Base-by-base conservation (phyloP, 2,113 vertebrate species). In the Ctenomys sociabilis region DNA sequence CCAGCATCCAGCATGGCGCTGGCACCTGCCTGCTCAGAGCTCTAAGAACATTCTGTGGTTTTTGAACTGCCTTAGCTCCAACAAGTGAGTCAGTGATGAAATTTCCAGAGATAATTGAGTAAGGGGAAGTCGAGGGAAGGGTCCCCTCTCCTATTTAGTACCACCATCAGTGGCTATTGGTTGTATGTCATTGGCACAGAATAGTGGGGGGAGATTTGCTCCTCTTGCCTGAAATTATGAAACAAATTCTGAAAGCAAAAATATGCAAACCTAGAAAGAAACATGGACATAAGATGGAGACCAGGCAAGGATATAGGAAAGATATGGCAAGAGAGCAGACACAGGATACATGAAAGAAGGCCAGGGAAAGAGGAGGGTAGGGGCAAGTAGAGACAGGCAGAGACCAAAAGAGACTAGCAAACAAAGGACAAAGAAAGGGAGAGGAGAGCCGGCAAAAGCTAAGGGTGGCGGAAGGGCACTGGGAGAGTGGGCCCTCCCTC, bases 401-500 rank as follows among this genome's bases (percentile, higher is more conserved):
- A 28, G 49, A 57, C 14, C 63, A 43, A 86, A 57, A 85, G 85
- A 94, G 30, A 68, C 2, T 37, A 78, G 54, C 59, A 84, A 49
- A 91, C 9, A 5, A 35, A 70, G 63, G 43, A 43, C 26, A 37
- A 93, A 84, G n/a, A 26, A n/a, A 32, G 32, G 30, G 35, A 80
- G 54, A 61, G 1, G 35, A 61, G 95, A 57, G 45, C 78, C 59
- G 54, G n/a, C 45, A 30, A 78, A 94, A 82, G 73, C 82, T 6
- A 75, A 94, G 93, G 32, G 72, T 78, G 85, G 68, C 66, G 77
- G 61, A 68, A 94, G 0, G 3, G 66, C 63, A 89, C 49, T 13
- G 6, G 54, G 19, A 6, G n/a, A 30, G 30, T 32, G 57, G 40
- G 88, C 63, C 85, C 86, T 90, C 90, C 96, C 92, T 92, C 81